A percentile compares a stretch with the other conserved stretches of the same genome.
These are phyloP conservation scores for Chunga burmeisteri DNA, from an alignment of 2,113 vertebrate genomes.

Conservation along the genomic window DNA sequence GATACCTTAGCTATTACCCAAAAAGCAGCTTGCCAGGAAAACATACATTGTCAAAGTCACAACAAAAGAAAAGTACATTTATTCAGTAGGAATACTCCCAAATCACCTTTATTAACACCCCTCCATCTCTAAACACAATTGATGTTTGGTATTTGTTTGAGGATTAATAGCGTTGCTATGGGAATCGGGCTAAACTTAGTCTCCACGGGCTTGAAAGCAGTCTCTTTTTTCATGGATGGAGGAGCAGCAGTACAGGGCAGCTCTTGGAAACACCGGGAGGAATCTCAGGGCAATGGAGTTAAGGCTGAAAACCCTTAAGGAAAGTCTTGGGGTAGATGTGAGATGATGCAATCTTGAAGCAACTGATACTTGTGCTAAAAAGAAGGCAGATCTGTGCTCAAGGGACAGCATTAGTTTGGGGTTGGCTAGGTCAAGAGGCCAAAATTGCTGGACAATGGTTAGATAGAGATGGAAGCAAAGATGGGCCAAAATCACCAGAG, in stretches of 20 bases:
- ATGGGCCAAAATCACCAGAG: not conserved
- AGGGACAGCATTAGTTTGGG: not conserved
- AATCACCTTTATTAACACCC: conserved; percentile 26
- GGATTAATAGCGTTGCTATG: not conserved
- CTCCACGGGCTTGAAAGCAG: not conserved
- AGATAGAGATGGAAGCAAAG: not conserved
- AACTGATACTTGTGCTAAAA: not conserved
- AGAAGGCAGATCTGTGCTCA: not conserved
- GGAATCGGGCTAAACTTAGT: not conserved
- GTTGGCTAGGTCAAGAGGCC: not conserved
- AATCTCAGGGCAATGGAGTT: not conserved
- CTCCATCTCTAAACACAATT: not conserved
- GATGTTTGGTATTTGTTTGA: not conserved
- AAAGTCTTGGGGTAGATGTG: not conserved
- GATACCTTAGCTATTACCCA: not conserved
- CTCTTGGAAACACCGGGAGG: not conserved
- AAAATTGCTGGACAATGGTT: not conserved
- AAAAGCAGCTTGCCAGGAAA: not conserved
- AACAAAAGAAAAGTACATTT: conserved; percentile 24
- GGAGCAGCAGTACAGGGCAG: not conserved
- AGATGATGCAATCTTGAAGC: not conserved
- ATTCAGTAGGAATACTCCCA: not conserved
- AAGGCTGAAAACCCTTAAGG: not conserved
- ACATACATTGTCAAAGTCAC: not conserved
- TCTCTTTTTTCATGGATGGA: not conserved